phyloP scores from a whole-genome alignment of 2,888 invertebrate species.

The Pandemis heparana region DNA sequence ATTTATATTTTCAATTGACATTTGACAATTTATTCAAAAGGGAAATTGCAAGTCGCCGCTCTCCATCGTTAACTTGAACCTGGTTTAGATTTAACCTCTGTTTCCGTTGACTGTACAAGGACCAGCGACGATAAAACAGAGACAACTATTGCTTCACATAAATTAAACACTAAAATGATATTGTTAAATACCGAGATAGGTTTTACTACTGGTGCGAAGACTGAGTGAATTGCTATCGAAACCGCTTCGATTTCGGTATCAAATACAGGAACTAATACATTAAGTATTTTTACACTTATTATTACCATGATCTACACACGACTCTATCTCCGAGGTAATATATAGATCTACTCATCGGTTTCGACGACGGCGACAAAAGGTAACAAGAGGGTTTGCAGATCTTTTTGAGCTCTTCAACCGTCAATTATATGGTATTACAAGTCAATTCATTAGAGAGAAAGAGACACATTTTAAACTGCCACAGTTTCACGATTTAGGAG shows the following conservation, averaged over 20 bases:
- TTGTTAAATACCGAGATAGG: slow-evolving; percentile 13
- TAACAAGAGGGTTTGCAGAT: too few relatives aligned
- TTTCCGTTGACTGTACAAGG: neutral
- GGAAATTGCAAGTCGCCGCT: slow-evolving; percentile 7
- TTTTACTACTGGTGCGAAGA: slow-evolving; percentile 1
- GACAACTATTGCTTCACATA: slow-evolving; percentile 20
- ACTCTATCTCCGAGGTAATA: too few relatives aligned
- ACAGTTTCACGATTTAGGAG: too few relatives aligned
- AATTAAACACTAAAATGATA: slow-evolving; percentile 20
- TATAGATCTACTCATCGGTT: too few relatives aligned
- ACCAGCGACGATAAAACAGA: slow-evolving; percentile 19
- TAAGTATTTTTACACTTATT: neutral
- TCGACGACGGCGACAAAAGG: too few relatives aligned
- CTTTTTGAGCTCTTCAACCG: too few relatives aligned
- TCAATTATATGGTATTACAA: too few relatives aligned
- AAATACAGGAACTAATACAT: neutral
- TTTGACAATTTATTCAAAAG: slow-evolving; percentile 5
- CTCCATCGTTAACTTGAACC: slow-evolving; percentile 15
- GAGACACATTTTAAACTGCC: too few relatives aligned
- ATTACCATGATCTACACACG: neutral
- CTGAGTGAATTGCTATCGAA: slow-evolving; percentile 9
- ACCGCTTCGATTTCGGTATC: neutral
- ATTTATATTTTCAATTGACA: neutral
- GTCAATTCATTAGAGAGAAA: too few relatives aligned
- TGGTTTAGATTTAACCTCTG: slow-evolving; percentile 17